These are phyloP conservation scores for Cydia pomonella DNA, from an alignment of 1,140 invertebrate species.

Conservation along the genomic window DNA sequence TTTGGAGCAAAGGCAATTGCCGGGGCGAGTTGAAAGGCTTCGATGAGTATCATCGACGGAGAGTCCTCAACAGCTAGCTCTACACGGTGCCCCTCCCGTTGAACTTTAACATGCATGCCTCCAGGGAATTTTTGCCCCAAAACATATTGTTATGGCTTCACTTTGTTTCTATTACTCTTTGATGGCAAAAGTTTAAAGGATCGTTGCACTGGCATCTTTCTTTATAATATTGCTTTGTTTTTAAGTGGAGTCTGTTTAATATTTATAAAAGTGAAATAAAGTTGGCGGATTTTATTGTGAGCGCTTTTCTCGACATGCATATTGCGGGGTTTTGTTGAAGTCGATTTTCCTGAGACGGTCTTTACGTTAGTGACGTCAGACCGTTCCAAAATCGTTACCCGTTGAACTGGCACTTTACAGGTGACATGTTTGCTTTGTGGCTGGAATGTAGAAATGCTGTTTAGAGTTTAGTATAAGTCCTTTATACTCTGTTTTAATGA, in stretches of 20 bases:
- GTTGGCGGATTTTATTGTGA: not conserved
- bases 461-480: not conserved
- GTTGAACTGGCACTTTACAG: not conserved
- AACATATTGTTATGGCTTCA: constrained; percentile 14
- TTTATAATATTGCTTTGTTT: not conserved
- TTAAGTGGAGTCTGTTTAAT: not conserved
- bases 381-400: not conserved
- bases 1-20: constrained; percentile 39
- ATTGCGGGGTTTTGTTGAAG: not conserved
- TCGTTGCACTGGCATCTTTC: not conserved
- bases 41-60: constrained; percentile 44
- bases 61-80: constrained; percentile 36
- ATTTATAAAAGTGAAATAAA: constrained; percentile 4
- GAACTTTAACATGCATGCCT: constrained; percentile 37
- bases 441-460: not conserved
- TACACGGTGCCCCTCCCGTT: constrained; percentile 14
- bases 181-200: not conserved
- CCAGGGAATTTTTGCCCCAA: not conserved
- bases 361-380: constrained; percentile 5
- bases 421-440: not conserved
- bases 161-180: constrained; percentile 24
- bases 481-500: not conserved
- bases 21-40: constrained; percentile 38
- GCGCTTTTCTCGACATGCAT: constrained; percentile 2
- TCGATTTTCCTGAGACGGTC: not conserved